Evolutionary conservation across 2,888 invertebrate genomes (phyloP).

Genomic region (Trichopria drosophilae): DNA sequence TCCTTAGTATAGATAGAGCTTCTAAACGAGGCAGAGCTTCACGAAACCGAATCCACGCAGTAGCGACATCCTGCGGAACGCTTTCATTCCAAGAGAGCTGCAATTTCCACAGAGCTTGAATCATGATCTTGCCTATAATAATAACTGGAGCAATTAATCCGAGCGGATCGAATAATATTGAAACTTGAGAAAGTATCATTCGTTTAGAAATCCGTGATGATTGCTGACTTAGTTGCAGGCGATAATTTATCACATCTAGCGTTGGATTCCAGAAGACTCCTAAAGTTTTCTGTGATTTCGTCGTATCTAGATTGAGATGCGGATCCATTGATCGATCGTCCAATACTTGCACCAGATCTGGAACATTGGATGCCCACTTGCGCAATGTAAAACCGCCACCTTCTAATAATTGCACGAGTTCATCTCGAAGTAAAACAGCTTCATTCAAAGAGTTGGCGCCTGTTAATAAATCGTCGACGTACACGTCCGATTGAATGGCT

Average conservation of each 20-base stretch:
- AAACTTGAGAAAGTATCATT: too few relatives aligned
- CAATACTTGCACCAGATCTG: background rate
- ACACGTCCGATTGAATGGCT: background rate
- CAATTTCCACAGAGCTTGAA: slow-evolving; percentile 24
- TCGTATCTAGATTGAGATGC: too few relatives aligned
- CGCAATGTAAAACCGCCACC: slow-evolving; percentile 21
- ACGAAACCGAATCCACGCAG: background rate
- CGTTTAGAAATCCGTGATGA: too few relatives aligned
- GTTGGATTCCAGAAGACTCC: too few relatives aligned
- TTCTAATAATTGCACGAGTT: slow-evolving; percentile 10
- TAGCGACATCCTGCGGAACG: slow-evolving; percentile 11
- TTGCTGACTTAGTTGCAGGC: too few relatives aligned
- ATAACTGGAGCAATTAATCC: too few relatives aligned
- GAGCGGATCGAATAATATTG: slow-evolving; percentile 39
- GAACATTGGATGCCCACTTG: slow-evolving; percentile 25
- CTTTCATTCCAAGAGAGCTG: slow-evolving; percentile 36
- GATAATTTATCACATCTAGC: too few relatives aligned
- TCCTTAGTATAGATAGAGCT: background rate
- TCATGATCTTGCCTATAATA: slow-evolving; percentile 30
- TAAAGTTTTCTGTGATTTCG: too few relatives aligned
- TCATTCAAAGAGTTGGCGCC: slow-evolving; percentile 27
- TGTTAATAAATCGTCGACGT: slow-evolving; percentile 25
- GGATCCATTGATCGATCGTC: slow-evolving; percentile 30
- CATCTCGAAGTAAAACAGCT: slow-evolving; percentile 17
- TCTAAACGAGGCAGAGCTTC: background rate